Evolutionary conservation across 1,140 invertebrate genomes (phyloP), one percentile per base, ranked within the genome.

Genomic region (Portunus trituberculatus): DNA sequence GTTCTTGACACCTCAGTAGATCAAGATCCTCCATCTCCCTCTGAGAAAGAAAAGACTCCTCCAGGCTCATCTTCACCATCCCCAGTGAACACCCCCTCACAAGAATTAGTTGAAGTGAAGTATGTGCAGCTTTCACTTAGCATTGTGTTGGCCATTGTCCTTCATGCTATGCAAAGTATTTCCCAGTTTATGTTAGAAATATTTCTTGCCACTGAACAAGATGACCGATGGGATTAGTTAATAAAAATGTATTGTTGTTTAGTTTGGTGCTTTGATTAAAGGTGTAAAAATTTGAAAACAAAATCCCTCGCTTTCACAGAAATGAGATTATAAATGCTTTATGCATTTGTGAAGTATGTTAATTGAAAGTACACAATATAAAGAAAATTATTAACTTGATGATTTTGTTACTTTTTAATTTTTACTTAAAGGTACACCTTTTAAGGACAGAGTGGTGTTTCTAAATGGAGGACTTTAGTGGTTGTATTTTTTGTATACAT

Each of bases 151-250:
- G 96, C 96, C 16, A 95, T 96, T 67, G 96, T 96, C 28, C 95
- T 96, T 84, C 96, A 96, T 91, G 96, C 96, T 76, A 95, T 96
- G 93, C 96, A 96, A 84, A 95, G 95, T 67, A 95, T 96, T 67
- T 95, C 95, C 28, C 95, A 95, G 45, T 94, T 96, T 48, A 96
- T 96, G 96, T 90, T 96, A 45, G 96, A 96, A 93, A 92, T 96
- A 31, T 96, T 96, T 52, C 88, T 96, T 4, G 91, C 92, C 52
- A 93, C 96, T 14, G 94, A 96, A 82, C 92, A 93, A 46, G 94
- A 96, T 14, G 94, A 92, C 1, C 91, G 52, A 25, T 95, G 94
- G 94, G 94, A 95, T 83, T 92, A 89, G 84, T 59, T 59, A 14
- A 10, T 59, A 59, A 14, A 59, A 20, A 59, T 59, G 1, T 6